These are phyloP conservation scores for Scomber japonicus DNA, from an alignment of 2,113 vertebrate genomes.

Conservation along the genomic window DNA sequence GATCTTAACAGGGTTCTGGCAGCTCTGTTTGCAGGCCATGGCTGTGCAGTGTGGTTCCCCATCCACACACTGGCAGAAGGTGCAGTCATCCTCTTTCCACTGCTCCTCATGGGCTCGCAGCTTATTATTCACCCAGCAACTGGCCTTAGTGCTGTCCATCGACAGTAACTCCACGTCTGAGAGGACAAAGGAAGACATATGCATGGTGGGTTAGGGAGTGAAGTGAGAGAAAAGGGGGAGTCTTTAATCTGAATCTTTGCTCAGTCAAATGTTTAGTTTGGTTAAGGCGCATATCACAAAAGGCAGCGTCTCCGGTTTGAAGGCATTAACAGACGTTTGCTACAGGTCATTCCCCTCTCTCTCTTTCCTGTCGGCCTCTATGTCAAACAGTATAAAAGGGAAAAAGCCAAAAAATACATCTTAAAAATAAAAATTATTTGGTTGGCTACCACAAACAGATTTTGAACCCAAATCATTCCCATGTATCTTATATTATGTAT, in stretches of 20 bases:
- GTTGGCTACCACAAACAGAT: slow-evolving; percentile 31
- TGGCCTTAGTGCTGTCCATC: slow-evolving; percentile 80
- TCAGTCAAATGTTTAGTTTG: slow-evolving; percentile 20
- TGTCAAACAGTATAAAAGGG: no score
- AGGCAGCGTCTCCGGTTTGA: no score
- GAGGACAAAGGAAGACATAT: slow-evolving; percentile 11
- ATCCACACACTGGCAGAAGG: slow-evolving; percentile 88
- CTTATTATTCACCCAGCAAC: slow-evolving; percentile 86
- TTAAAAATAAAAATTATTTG: neutral
- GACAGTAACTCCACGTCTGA: slow-evolving; percentile 85
- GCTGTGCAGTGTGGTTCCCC: slow-evolving; percentile 87
- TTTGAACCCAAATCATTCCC: slow-evolving; percentile 7
- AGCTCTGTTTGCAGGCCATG: slow-evolving; percentile 89
- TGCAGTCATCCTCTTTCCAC: slow-evolving; percentile 89
- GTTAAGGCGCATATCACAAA: neutral
- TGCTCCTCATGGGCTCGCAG: slow-evolving; percentile 85
- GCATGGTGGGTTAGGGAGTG: neutral
- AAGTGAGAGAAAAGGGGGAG: neutral
- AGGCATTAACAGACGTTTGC: no score
- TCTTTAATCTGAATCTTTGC: slow-evolving; percentile 21
- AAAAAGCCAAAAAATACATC: no score
- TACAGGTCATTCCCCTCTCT: no score
- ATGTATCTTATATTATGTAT: slow-evolving; percentile 2
- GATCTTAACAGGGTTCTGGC: slow-evolving; percentile 87
- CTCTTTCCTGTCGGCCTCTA: no score